Evolutionary conservation across 2,113 vertebrate species (phyloP), one percentile per base, ranked within the genome.

Genomic region (Baryphthengus martii): DNA sequence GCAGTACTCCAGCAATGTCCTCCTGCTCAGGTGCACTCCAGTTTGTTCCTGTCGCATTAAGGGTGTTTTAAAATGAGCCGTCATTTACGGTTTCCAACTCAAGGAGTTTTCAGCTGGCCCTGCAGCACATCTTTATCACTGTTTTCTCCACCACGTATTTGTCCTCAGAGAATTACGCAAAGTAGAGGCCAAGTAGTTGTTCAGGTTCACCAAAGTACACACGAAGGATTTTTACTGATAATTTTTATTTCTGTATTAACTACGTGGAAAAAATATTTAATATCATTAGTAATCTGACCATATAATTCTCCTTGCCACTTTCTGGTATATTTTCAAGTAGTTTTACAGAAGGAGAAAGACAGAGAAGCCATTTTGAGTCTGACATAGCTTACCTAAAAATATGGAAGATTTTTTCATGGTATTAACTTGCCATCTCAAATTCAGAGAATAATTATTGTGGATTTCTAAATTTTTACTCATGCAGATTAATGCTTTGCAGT

Each of bases 151-250:
- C 80, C 0, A 0, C 11, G 1, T 87, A 81, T 92, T 93, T 94
- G 33, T 89, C 95, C 93, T 93, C 2, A 2, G 96, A 92, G 95
- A 92, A 76, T 91, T 76, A 76, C 5, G 3, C 86, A 96, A 90
- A 42, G 58, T 17, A 26, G 56, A 94, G 83, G 65, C 76, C 37
- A 26, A 93, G 68, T 55, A 17, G 68, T 93, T 86, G 83, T 89
- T 94, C 76, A 40, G 83, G 92, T 92, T 96, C 93, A 82, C 53
- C 85, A 80, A 94, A 97, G 73, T 25, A 31, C 45, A 66, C 77
- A 90, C 83, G 92, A 95, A 93, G 52, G 53, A 73, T 93, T 95
- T 95, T 72, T 58, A 87, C 45, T 55, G 86, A 87, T 92, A 88
- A 91, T 81, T 90, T 90, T 58, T 89, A 93, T 55, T 56, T 73